Evolutionary conservation across 2,113 vertebrate genomes (phyloP), one percentile per base, ranked within the genome.

Genomic region (Amblyopsis rosae): DNA sequence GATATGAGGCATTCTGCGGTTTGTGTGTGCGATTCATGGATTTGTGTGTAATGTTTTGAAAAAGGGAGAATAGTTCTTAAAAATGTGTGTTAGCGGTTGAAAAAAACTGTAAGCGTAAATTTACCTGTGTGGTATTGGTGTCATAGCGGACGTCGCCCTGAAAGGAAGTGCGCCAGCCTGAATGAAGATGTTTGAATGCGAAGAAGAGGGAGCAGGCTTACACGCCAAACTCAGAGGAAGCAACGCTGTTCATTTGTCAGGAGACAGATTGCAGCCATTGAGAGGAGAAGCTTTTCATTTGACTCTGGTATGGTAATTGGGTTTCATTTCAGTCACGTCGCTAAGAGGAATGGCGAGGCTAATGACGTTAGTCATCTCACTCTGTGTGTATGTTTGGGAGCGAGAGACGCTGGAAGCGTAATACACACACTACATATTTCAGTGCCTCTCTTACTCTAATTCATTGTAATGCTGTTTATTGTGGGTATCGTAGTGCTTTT

Each of bases 261-360:
- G 82, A 87, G 85, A 90, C 83, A 80, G 87, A 89, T 86, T 77
- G 84, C 82, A 74, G 77, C 83, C 80, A 89, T 84, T 86, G 85
- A 86, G 86, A 87, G 88, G 80, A 83, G 88, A 91, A 88, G 86
- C 90, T 90, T 91, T 92, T 92, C 84, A 92, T 91, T 92, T 91
- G 86, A 65, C 81, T 80, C 85, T 87, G 83, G 87, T 86, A 85
- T 87, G 80, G 89, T 90, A 91, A 92, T 90, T 90, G 86, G 86
- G 87, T 91, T 92, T 90, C 85, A 88, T 87, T 89, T 85, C 81
- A 74, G 81, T 81, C 82, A 69, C 68, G 83, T 86, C 79, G 71
- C 87, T 86, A 81, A 89, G 89, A 91, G 86, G 85, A 87, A 90
- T 88, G 82, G 82, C 81, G 72, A 83, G 77, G 69, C 66, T 91